phyloP scores from a whole-genome alignment of 2,888 invertebrate genomes.

The Mesorhabditis belari region DNA sequence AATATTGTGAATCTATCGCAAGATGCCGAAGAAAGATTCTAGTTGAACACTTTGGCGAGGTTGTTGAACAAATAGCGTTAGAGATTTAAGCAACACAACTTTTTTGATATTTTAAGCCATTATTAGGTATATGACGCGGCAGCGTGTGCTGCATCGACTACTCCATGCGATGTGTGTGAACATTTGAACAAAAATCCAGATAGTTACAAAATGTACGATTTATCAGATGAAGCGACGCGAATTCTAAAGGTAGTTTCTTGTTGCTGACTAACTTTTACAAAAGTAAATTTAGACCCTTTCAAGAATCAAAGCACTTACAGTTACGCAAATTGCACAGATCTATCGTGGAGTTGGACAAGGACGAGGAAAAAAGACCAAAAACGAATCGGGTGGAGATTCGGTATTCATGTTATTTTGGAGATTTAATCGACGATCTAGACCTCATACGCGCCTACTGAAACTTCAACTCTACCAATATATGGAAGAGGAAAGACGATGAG shows the following conservation, averaged over 20 bases:
- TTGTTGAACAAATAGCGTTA: too few species aligned
- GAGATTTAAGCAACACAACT: too few species aligned
- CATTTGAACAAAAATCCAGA: constrained; percentile 15
- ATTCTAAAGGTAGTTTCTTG: constrained; percentile 26
- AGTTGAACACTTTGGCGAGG: constrained; percentile 79
- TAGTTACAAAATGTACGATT: constrained; percentile 37
- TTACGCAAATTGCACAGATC: background rate
- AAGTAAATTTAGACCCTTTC: too few species aligned
- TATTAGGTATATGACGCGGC: constrained; percentile 64
- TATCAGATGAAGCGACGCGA: constrained; percentile 41
- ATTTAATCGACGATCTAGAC: too few species aligned
- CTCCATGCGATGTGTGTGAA: constrained; percentile 84
- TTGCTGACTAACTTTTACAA: too few species aligned
- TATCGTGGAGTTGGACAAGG: too few species aligned
- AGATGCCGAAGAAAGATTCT: constrained; percentile 84
- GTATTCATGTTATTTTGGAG: too few species aligned
- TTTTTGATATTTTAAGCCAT: background rate
- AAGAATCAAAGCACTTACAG: too few species aligned
- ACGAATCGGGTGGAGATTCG: too few species aligned
- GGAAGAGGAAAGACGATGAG: constrained; percentile 35
- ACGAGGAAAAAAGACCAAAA: too few species aligned
- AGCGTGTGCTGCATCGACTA: constrained; percentile 66
- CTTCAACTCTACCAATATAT: too few species aligned
- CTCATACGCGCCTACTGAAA: too few species aligned
- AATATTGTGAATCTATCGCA: constrained; percentile 82